Evolutionary conservation across 2,888 invertebrate species (phyloP), one percentile per base, ranked within the genome.

Genomic region (Clostera curtula): DNA sequence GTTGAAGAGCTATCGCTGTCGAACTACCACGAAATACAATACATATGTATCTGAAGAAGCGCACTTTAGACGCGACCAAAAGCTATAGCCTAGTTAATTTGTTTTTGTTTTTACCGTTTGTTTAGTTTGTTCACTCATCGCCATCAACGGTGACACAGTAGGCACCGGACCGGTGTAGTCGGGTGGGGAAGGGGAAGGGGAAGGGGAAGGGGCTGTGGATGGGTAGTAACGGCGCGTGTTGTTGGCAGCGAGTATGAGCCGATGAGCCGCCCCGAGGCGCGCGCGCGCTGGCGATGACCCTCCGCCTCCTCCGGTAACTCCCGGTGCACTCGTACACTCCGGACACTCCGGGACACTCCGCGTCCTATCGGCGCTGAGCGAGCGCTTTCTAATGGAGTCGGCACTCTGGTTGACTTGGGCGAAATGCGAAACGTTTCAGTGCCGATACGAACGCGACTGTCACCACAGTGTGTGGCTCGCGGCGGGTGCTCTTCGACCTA

Each of bases 201-300:
- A n/a, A n/a, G n/a, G n/a, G n/a, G n/a, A n/a, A n/a, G n/a, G 11
- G 19, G 36, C 24, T 27, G 29, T 29, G 42, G 40, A 45, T 31
- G 38, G 28, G 41, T 42, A 36, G 45, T 50, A 43, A 46, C 31
- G 56, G 57, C 29, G 25, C 25, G 26, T 38, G 37, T 48, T 73
- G 61, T 72, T 49, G 60, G 62, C 77, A 79, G 79, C 62, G 70
- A 66, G 65, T 70, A 71, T 66, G 75, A 61, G 72, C 72, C 73
- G 67, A 65, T 71, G 70, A 38, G 67, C 48, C 55, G 45, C n/a
- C n/a, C n/a, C n/a, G n/a, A n/a, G 56, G 46, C 56, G 37, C 70
- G 69, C 64, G 66, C 59, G 43, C 57, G 68, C 56, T 62, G 71
- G 62, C 75, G 73, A 54, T 75, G 77, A 72, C 75, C 58, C 53